Percentiles rank a stretch among this genome's conserved stretches.
phyloP scores from a whole-genome alignment of 2,888 invertebrate species.

The Drosophila meridionalis region DNA sequence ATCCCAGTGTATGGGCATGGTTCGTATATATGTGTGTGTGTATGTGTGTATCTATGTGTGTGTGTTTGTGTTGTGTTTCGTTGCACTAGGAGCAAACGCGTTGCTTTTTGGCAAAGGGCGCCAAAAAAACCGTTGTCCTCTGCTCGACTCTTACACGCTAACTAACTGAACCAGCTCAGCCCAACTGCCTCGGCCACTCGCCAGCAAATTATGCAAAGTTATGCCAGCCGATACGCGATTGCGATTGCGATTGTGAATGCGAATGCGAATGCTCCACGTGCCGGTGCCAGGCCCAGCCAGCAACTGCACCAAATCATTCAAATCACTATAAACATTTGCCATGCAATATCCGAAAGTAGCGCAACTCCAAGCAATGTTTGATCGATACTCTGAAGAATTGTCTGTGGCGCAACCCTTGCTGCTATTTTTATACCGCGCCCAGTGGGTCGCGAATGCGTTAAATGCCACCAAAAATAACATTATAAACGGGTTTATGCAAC shows the following conservation, averaged over 20 bases:
- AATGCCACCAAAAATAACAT: constrained; percentile 47
- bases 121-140: constrained; percentile 83
- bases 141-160: constrained; percentile 75
- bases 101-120: constrained; percentile 74
- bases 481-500: constrained; percentile 65
- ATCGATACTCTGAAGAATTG: constrained; percentile 69
- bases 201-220: constrained; percentile 28
- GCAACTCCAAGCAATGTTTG: constrained; percentile 72
- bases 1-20: constrained; percentile 79
- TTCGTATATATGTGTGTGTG: constrained; percentile 16
- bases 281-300: constrained; percentile 42
- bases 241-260: constrained; percentile 5
- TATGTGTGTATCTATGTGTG: constrained; percentile 4
- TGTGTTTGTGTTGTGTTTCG: constrained; percentile 48
- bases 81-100: constrained; percentile 79
- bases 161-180: constrained; percentile 46
- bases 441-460: constrained; percentile 54
- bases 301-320: constrained; percentile 51
- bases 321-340: constrained; percentile 35
- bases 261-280: constrained; percentile 34
- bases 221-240: constrained; percentile 19
- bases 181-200: constrained; percentile 21
- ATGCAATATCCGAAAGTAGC: constrained; percentile 33
- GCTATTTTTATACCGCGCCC: constrained; percentile 65
- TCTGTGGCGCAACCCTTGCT: constrained; percentile 46